Evolutionary conservation across 2,113 vertebrate genomes (phyloP).

Genomic region (Salminus brasiliensis): DNA sequence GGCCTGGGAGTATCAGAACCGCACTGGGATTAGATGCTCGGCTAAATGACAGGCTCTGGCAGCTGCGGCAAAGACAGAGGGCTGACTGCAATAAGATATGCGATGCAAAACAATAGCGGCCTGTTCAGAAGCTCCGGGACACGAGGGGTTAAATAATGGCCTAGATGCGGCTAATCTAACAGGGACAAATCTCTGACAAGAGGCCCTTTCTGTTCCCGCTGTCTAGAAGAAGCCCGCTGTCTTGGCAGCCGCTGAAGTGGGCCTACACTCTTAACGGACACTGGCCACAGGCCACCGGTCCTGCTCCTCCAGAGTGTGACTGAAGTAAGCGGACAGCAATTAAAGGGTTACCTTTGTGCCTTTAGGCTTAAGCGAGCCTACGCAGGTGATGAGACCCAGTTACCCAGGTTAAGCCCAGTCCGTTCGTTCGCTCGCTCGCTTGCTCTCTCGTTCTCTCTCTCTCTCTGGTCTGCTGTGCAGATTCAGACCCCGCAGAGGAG

Average conservation of each 20-base stretch:
- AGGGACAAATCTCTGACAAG: conserved; percentile 43
- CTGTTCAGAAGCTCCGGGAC: conserved; percentile 29
- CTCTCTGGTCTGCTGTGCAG: background rate
- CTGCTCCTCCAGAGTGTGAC: conserved; percentile 8
- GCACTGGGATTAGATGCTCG: conserved; percentile 19
- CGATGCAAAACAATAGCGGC: conserved; percentile 18
- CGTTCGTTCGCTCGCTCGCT: no score
- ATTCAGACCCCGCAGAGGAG: background rate
- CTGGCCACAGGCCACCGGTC: conserved; percentile 24
- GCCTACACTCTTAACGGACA: conserved; percentile 22
- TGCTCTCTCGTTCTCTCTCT: no score
- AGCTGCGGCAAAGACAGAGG: conserved; percentile 33
- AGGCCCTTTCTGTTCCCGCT: conserved; percentile 30
- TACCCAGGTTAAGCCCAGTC: background rate
- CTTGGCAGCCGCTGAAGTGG: conserved; percentile 21
- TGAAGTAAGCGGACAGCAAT: background rate
- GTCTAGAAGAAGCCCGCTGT: conserved; percentile 26
- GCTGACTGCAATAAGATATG: conserved; percentile 38
- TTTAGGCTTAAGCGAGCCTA: background rate
- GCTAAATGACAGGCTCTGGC: conserved; percentile 24
- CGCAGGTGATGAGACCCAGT: background rate
- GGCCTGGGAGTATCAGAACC: conserved; percentile 7
- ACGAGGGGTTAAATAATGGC: conserved; percentile 38
- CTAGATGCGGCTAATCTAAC: conserved; percentile 30
- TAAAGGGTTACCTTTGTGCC: background rate